A percentile compares a stretch with the other conserved stretches of the same genome.
These are phyloP conservation scores for Carapus acus DNA, from an alignment of 2,797 vertebrate genomes.

Conservation along the genomic window DNA sequence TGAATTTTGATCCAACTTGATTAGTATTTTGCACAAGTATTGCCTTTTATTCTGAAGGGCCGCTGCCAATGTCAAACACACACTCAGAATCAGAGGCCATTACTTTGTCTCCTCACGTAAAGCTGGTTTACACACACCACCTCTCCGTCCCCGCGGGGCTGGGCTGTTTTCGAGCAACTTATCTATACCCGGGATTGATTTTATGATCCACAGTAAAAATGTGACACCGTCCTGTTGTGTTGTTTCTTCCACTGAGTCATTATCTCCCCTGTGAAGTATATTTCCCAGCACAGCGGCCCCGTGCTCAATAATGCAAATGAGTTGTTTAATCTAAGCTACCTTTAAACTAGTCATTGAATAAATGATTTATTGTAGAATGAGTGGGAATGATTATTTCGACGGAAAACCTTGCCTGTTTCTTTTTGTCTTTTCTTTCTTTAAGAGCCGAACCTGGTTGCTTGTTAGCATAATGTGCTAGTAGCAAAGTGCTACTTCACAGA, in stretches of 20 bases:
- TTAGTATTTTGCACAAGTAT: constrained; percentile 60
- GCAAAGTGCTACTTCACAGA: too few relatives aligned
- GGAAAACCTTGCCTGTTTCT: constrained; percentile 44
- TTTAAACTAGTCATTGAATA: constrained; percentile 54
- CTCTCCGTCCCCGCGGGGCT: constrained; percentile 28
- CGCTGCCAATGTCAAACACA: constrained; percentile 60
- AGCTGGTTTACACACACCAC: constrained; percentile 33
- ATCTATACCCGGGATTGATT: constrained; percentile 41
- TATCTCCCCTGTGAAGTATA: constrained; percentile 47
- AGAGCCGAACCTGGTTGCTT: too few relatives aligned
- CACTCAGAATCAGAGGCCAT: constrained; percentile 59
- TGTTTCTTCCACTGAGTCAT: constrained; percentile 45
- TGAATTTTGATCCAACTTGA: constrained; percentile 61
- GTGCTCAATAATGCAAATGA: constrained; percentile 63
- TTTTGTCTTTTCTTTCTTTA: too few relatives aligned
- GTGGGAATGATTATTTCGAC: constrained; percentile 38
- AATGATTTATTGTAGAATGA: constrained; percentile 43
- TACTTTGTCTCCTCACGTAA: constrained; percentile 46
- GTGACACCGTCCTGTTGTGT: constrained; percentile 38
- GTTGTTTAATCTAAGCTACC: constrained; percentile 47
- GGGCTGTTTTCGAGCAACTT: constrained; percentile 32
- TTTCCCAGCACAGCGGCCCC: constrained; percentile 42
- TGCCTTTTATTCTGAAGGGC: constrained; percentile 56
- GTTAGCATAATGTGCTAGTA: too few relatives aligned
- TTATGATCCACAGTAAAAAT: constrained; percentile 41